A percentile compares a stretch with the other conserved stretches of the same genome.
Evolutionary conservation across 2,888 invertebrate genomes (phyloP).

Genomic region (Spisula subtruncata): DNA sequence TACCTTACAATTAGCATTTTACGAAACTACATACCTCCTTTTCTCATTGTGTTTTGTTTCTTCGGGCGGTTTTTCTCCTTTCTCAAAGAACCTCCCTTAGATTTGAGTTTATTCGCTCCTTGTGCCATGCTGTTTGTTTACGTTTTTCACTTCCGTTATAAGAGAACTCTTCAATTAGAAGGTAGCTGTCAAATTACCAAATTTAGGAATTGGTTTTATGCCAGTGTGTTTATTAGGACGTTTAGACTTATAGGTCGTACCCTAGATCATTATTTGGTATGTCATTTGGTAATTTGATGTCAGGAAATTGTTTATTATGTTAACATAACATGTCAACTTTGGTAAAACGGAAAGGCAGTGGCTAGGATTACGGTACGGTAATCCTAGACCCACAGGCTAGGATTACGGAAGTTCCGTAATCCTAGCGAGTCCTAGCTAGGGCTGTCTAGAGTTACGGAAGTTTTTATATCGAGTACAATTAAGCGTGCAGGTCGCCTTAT

Average conservation of each 20-base stretch:
- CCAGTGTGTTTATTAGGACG: neutral
- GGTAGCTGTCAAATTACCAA: slow-evolving; percentile 53
- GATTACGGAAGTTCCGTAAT: no score
- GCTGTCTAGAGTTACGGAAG: no score
- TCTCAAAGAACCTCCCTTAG: slow-evolving; percentile 58
- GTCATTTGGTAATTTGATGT: slow-evolving; percentile 2
- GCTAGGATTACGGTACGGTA: no score
- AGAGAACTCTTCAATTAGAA: slow-evolving; percentile 56
- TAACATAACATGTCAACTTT: neutral
- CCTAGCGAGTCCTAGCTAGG: no score
- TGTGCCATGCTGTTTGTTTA: slow-evolving; percentile 74
- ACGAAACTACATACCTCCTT: slow-evolving; percentile 69
- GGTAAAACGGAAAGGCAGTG: no score
- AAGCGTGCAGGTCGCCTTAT: no score
- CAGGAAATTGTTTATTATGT: neutral
- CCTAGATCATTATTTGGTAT: slow-evolving; percentile 5
- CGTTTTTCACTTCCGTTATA: slow-evolving; percentile 45
- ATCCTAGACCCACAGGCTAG: no score
- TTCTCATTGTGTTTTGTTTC: slow-evolving; percentile 66
- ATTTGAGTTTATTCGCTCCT: slow-evolving; percentile 73
- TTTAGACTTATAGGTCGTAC: neutral
- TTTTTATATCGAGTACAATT: no score
- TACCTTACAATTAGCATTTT: neutral
- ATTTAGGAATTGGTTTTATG: slow-evolving; percentile 54
- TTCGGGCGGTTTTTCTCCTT: slow-evolving; percentile 70